Conservation (phyloP, 1,140 invertebrate genomes). For the Drosophila oshimai region DNA sequence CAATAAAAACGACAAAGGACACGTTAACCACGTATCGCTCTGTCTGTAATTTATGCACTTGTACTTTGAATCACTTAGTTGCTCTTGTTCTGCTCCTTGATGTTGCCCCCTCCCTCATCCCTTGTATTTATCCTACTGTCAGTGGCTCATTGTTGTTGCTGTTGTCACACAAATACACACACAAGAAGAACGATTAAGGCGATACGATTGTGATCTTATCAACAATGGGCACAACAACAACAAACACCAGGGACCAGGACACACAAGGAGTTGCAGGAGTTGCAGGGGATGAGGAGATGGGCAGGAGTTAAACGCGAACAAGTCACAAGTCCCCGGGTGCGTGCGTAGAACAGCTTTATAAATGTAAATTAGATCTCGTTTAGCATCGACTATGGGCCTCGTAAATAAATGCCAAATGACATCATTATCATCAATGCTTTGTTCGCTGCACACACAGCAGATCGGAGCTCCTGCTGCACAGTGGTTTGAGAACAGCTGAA, state of each 20-base stretch:
- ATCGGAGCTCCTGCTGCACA: background rate
- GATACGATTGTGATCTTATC: conserved; percentile 76
- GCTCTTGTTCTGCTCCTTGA: conserved; percentile 29
- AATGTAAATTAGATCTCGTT: conserved; percentile 82
- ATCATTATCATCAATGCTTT: conserved; percentile 78
- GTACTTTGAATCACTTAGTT: conserved; percentile 78
- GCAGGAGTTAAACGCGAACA: conserved; percentile 31
- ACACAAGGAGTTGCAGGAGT: conserved; percentile 57
- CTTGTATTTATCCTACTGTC: conserved; percentile 6
- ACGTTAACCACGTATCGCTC: conserved; percentile 58
- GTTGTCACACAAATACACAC: conserved; percentile 55
- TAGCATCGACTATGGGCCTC: conserved; percentile 78
- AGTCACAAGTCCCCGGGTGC: conserved; percentile 59
- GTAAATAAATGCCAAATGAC: conserved; percentile 82
- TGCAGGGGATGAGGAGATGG: background rate
- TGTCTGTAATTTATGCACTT: conserved; percentile 79
- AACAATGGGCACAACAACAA: conserved; percentile 54
- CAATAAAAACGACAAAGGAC: conserved; percentile 21
- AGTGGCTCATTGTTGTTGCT: conserved; percentile 44
- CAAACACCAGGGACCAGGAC: conserved; percentile 54
- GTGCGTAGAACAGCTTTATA: conserved; percentile 82
- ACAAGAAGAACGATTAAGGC: conserved; percentile 46
- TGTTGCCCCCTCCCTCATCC: background rate
- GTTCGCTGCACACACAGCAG: conserved; percentile 27
- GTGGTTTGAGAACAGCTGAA: background rate